Evolutionary conservation across 2,888 invertebrate species (phyloP), one percentile per base, ranked within the genome.

Genomic region (Leptinotarsa peninsularis): DNA sequence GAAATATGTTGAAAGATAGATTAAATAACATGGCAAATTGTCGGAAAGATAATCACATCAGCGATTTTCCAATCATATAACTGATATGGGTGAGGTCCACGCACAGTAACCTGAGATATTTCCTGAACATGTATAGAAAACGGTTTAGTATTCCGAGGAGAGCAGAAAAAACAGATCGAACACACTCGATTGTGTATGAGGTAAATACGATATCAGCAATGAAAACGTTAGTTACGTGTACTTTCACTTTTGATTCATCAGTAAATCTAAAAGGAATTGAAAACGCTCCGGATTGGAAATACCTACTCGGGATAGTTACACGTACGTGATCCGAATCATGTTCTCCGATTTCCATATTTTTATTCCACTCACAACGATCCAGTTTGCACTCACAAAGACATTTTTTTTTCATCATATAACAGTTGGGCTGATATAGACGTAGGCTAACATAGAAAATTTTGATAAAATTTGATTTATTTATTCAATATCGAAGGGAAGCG

Each of bases 161-260:
- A 43, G 58, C 49, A n/a, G 33, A 50, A 58, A 70, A 58, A 69
- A 69, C 56, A 49, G 17, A 18, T 49, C 56, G 18, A 58, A 49
- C 52, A 70, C 58, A 70, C 58, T 27, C 56, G 56, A 70, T 70
- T 33, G 18, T 60, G 70, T 58, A 58, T 33, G 70, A 70, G 33
- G 33, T 49, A 58, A 63, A 70, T 58, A 58, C 58, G 49, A 58
- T 70, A 70, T 69, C 18, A 70, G 70, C 49, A 4, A 58, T 49
- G 33, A 27, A 43, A 63, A 63, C 60, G 60, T 4, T 60, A 27
- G 60, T 27, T 60, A 60, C 60, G 13, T 13, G 18, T 10, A 69
- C 70, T 70, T 70, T 70, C 70, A 49, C 70, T 70, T 58, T 58
- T 58, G 58, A 21, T 49, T 70, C 49, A 54, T 70, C 70, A 49